phyloP scores from a whole-genome alignment of 2,888 invertebrate genomes.

The Holacanthella duospinosa region DNA sequence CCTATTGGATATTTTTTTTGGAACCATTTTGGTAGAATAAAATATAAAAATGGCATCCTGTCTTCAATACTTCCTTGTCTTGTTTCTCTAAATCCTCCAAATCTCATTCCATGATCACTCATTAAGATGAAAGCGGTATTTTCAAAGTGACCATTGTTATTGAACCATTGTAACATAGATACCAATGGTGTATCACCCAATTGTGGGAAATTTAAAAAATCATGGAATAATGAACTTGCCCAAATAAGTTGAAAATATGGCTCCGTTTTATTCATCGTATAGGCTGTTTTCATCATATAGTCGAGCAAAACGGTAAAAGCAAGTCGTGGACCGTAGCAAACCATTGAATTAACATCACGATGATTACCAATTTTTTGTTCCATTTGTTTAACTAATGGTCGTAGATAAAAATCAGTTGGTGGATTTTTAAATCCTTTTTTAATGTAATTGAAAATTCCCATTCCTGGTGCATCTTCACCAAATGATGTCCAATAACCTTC shows the following conservation, averaged over 20 bases:
- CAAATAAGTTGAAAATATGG: conserved; percentile 74
- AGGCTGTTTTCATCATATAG: conserved; percentile 55
- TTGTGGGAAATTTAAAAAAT: conserved; percentile 66
- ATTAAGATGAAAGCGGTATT: conserved; percentile 58
- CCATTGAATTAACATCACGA: conserved; percentile 52
- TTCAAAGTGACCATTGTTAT: conserved; percentile 49
- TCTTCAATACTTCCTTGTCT: conserved; percentile 70
- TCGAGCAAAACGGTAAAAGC: conserved; percentile 61
- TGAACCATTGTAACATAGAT: conserved; percentile 49
- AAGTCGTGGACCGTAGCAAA: conserved; percentile 60
- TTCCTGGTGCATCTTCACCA: conserved; percentile 68
- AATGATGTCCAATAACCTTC: conserved; percentile 70
- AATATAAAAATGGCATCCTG: conserved; percentile 66
- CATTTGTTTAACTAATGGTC: conserved; percentile 16
- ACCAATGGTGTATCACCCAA: conserved; percentile 58
- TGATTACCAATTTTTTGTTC: conserved; percentile 50
- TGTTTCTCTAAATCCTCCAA: conserved; percentile 70
- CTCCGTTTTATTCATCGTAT: conserved; percentile 41
- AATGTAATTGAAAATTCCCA: conserved; percentile 70
- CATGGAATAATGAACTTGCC: conserved; percentile 73
- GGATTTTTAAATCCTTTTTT: conserved; percentile 63
- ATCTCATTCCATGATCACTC: conserved; percentile 84
- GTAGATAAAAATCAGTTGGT: conserved; percentile 74
- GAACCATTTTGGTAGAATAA: conserved; percentile 64
- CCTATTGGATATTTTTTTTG: conserved; percentile 51